Evolutionary conservation across 2,797 vertebrate genomes (phyloP).

Genomic region (Telmatherina bonti): DNA sequence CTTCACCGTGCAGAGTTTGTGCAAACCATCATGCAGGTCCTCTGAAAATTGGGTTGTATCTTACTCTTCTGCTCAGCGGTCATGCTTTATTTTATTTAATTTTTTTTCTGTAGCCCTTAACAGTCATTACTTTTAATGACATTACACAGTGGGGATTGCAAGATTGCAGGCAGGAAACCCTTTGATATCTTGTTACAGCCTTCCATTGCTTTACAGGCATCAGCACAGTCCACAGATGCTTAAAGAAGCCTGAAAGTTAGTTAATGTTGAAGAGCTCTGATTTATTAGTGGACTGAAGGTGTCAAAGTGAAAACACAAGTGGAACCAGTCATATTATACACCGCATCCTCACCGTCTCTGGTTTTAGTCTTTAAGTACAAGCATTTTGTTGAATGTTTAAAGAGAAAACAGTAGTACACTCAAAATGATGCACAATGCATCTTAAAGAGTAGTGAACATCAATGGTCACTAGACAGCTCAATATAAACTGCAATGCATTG

Average conservation of each 20-base stretch:
- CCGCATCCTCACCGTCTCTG: not conserved
- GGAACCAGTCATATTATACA: too few relatives aligned
- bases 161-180: slow-evolving; percentile 8
- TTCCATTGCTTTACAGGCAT: slow-evolving; percentile 4
- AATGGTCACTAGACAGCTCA: too few relatives aligned
- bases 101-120: not conserved
- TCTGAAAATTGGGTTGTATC: not conserved
- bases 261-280: slow-evolving; percentile 9
- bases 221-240: slow-evolving; percentile 10
- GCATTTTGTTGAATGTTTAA: not conserved
- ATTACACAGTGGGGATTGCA: not conserved
- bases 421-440: too few relatives aligned
- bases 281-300: not conserved
- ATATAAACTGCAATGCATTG: too few relatives aligned
- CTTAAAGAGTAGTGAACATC: too few relatives aligned
- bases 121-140: slow-evolving; percentile 15
- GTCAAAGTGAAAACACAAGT: not conserved
- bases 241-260: slow-evolving; percentile 6
- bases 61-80: not conserved
- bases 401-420: too few relatives aligned
- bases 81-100: not conserved
- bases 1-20: not conserved
- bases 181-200: slow-evolving; percentile 21
- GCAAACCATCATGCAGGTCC: not conserved
- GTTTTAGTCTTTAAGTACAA: not conserved